Evolutionary conservation across 1,140 invertebrate genomes (phyloP).

Genomic region (Globodera ellingtonae): DNA sequence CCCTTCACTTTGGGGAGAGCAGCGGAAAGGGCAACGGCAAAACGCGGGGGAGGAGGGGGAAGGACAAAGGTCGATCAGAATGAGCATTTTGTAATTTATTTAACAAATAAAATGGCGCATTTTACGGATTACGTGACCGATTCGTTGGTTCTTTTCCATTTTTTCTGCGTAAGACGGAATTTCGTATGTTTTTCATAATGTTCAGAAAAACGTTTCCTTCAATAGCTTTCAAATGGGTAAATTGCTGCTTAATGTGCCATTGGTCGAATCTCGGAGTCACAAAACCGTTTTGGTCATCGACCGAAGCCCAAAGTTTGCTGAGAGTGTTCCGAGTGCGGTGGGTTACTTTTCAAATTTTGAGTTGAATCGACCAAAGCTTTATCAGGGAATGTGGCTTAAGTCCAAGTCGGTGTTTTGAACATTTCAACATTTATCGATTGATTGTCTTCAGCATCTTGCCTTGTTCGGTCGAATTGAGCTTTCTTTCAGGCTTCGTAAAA

Average conservation of each 20-base stretch:
- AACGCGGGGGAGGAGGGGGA: neutral
- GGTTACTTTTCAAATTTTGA: neutral
- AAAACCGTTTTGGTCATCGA: conserved; percentile 40
- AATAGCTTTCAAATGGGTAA: conserved; percentile 7
- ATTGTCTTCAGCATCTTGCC: neutral
- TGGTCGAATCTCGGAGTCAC: conserved; percentile 32
- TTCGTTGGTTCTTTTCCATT: neutral
- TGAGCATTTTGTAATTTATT: neutral
- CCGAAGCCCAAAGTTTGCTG: conserved; percentile 41
- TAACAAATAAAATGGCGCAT: neutral
- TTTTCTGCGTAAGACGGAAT: neutral
- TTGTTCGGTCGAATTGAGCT: neutral
- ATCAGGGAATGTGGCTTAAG: neutral
- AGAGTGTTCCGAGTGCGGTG: neutral
- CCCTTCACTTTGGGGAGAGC: neutral
- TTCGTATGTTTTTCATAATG: neutral
- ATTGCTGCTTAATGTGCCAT: conserved; percentile 30
- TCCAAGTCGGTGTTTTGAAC: too few relatives aligned
- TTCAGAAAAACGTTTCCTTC: neutral
- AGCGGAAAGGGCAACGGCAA: neutral
- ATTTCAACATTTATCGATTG: neutral
- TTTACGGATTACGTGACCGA: neutral
- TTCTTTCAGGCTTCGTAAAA: conserved; percentile 44
- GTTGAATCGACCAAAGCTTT: neutral
- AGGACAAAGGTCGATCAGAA: neutral